These are phyloP conservation scores for Lysiphlebus fabarum DNA, from an alignment of 1,140 invertebrate genomes.

Conservation along the genomic window DNA sequence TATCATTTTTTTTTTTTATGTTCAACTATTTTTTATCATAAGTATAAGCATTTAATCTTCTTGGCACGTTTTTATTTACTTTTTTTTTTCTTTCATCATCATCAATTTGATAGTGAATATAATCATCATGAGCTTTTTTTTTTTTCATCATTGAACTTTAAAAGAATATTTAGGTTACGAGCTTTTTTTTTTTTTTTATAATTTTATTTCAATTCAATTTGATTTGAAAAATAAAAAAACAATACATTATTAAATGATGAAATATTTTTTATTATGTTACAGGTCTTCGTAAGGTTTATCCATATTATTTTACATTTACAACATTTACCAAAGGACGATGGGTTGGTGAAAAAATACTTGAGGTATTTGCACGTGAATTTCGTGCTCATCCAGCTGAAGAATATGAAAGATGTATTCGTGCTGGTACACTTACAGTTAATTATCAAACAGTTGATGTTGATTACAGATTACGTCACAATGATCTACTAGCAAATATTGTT, in stretches of 20 bases:
- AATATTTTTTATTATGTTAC: slow-evolving; percentile 29
- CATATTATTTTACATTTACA: slow-evolving; percentile 96
- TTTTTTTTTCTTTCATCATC: too few species aligned
- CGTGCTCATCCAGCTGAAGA: slow-evolving; percentile 87
- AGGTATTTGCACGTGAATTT: slow-evolving; percentile 93
- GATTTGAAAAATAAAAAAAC: too few species aligned
- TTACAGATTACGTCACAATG: slow-evolving; percentile 91
- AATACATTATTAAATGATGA: neutral
- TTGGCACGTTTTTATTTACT: too few species aligned
- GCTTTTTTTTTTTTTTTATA: too few species aligned
- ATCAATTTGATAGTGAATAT: too few species aligned
- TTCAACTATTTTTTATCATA: too few species aligned
- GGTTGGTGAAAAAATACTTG: slow-evolving; percentile 91
- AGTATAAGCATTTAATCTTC: too few species aligned
- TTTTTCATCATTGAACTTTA: too few species aligned
- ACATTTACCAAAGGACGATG: slow-evolving; percentile 97
- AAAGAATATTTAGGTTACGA: too few species aligned
- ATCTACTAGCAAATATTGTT: slow-evolving; percentile 89
- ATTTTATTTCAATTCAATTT: too few species aligned
- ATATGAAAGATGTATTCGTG: slow-evolving; percentile 85
- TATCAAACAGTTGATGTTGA: slow-evolving; percentile 88
- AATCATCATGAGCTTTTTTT: too few species aligned
- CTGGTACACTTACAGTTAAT: slow-evolving; percentile 91
- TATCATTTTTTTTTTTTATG: too few species aligned
- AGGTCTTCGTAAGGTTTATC: slow-evolving; percentile 97